Conservation (phyloP, 2,797 vertebrate genomes). For the Aldrovandia affinis region DNA sequence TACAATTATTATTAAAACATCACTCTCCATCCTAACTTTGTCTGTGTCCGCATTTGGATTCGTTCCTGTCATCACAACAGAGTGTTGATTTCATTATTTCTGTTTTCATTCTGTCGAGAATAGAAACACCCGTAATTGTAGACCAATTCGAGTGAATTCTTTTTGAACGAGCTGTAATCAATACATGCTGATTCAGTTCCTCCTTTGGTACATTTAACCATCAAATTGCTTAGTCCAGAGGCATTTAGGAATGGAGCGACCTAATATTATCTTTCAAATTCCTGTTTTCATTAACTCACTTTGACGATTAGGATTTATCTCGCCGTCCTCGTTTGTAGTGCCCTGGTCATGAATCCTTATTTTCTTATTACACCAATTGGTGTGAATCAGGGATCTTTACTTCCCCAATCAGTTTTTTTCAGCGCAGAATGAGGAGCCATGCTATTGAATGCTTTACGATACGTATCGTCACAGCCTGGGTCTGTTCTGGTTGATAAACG, state of each 20-base stretch:
- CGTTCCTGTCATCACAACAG: too few species aligned
- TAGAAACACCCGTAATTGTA: background rate
- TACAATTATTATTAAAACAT: too few species aligned
- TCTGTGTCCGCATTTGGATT: too few species aligned
- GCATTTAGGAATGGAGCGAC: conserved; percentile 24
- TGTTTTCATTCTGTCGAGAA: background rate
- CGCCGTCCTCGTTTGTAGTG: conserved; percentile 60
- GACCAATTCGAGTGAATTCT: background rate
- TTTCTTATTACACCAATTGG: conserved; percentile 57
- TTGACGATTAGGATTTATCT: conserved; percentile 58
- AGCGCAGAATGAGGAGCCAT: conserved; percentile 58
- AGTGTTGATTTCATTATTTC: background rate
- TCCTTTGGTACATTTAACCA: conserved; percentile 1
- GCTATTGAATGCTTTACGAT: conserved; percentile 57
- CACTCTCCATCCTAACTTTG: too few species aligned
- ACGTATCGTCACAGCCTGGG: conserved; percentile 50
- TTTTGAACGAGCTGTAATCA: background rate
- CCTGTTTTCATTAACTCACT: conserved; percentile 39
- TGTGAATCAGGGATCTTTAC: conserved; percentile 54
- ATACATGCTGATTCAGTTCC: background rate
- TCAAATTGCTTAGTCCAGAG: conserved; percentile 45
- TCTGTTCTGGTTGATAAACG: conserved; percentile 49
- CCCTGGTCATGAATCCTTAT: conserved; percentile 63
- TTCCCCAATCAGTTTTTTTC: conserved; percentile 46
- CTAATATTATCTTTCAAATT: conserved; percentile 55